Percentiles rank a stretch among this genome's conserved stretches.
Evolutionary conservation across 2,888 invertebrate genomes (phyloP).

Genomic region (Muschampia plurimacula): DNA sequence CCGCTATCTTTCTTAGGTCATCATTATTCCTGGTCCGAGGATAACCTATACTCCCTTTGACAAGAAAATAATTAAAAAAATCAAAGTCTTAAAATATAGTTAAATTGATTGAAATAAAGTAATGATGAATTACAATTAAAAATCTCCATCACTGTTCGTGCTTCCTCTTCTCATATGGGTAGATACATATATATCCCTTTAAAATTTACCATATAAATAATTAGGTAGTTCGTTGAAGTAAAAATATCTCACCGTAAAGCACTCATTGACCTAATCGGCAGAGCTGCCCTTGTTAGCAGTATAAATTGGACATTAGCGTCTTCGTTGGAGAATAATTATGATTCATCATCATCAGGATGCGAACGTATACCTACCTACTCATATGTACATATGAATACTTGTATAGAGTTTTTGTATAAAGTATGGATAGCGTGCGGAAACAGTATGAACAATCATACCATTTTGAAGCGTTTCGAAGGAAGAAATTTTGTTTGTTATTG

Average conservation of each 20-base stretch:
- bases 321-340: constrained; percentile 34
- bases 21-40: too few species aligned
- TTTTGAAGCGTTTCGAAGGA: too few species aligned
- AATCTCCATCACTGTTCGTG: too few species aligned
- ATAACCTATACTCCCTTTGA: too few species aligned
- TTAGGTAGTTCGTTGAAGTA: not conserved
- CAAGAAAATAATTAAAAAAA: too few species aligned
- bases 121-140: too few species aligned
- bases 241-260: constrained; percentile 24
- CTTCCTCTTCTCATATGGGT: too few species aligned
- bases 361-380: not conserved
- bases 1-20: too few species aligned
- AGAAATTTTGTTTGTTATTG: too few species aligned
- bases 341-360: constrained; percentile 29
- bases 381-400: not conserved
- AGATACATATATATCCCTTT: too few species aligned
- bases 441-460: not conserved
- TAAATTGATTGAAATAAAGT: too few species aligned
- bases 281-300: constrained; percentile 35
- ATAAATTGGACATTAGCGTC: constrained; percentile 38
- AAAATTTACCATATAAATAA: not conserved
- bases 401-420: not conserved
- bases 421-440: not conserved
- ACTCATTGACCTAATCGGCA: constrained; percentile 38
- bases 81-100: too few species aligned